phyloP scores from a whole-genome alignment of 2,797 vertebrate species.

The Pseudocheirus occidentalis region DNA sequence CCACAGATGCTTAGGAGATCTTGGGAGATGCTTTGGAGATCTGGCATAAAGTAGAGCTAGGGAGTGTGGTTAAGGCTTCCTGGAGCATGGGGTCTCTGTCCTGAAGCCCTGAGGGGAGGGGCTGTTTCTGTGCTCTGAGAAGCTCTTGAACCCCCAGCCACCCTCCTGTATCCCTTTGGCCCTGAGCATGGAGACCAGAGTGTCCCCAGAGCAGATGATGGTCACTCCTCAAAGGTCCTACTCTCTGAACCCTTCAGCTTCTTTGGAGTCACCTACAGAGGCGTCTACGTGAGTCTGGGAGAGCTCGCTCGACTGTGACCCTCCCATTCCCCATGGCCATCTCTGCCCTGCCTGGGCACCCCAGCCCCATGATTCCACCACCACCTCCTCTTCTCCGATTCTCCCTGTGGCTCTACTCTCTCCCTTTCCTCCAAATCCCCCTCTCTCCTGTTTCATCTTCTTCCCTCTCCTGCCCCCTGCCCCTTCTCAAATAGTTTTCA shows the following conservation, averaged over 20 bases:
- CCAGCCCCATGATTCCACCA: not conserved
- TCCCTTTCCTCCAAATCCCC: not conserved
- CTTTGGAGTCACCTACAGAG: constrained; percentile 34
- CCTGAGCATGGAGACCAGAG: not conserved
- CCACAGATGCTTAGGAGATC: not conserved
- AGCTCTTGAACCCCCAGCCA: constrained; percentile 2
- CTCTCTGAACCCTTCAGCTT: constrained; percentile 54
- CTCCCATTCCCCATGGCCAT: not conserved
- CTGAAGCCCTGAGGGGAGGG: not conserved
- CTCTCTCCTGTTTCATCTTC: too few species aligned
- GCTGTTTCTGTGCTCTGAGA: not conserved
- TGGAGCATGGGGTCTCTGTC: not conserved
- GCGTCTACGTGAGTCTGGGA: constrained; percentile 48
- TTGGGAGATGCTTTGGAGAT: not conserved
- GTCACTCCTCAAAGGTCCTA: constrained; percentile 35
- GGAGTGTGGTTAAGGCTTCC: not conserved
- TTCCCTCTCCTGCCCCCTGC: not conserved
- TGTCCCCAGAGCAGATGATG: constrained; percentile 58
- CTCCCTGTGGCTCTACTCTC: not conserved
- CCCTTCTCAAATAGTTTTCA: not conserved
- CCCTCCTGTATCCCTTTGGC: constrained; percentile 64
- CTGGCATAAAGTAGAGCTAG: not conserved
- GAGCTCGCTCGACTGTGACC: not conserved
- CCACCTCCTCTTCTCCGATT: not conserved
- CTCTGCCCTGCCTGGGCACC: not conserved